Evolutionary conservation across 1,140 invertebrate species (phyloP).

Genomic region (Hycleus cichorii): DNA sequence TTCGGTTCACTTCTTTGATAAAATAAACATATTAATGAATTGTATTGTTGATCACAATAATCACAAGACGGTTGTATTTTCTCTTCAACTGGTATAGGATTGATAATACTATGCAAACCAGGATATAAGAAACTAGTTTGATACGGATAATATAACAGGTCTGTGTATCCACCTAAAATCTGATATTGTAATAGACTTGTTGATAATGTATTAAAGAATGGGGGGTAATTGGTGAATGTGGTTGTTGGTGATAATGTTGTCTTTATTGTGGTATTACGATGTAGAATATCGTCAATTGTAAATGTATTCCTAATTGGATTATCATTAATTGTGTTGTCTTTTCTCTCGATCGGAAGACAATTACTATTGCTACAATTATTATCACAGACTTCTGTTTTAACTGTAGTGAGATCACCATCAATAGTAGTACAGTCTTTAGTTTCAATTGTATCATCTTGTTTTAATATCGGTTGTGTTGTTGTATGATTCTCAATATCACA

Average conservation of each 20-base stretch:
- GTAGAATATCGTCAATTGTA: constrained; percentile 11
- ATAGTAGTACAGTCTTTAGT: constrained; percentile 20
- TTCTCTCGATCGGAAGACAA: constrained; percentile 1
- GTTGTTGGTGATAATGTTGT: neutral
- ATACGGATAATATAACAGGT: constrained; percentile 44
- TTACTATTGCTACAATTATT: constrained; percentile 18
- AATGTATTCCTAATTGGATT: neutral
- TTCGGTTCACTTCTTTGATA: constrained; percentile 43
- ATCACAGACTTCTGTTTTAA: constrained; percentile 23
- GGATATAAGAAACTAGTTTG: constrained; percentile 46
- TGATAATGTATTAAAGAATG: constrained; percentile 3
- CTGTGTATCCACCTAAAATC: constrained; percentile 20
- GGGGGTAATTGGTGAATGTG: constrained; percentile 1
- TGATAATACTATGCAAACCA: constrained; percentile 55
- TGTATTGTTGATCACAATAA: constrained; percentile 49
- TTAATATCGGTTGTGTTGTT: constrained; percentile 56
- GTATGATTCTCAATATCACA: constrained; percentile 62
- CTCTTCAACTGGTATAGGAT: constrained; percentile 33
- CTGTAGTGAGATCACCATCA: constrained; percentile 20
- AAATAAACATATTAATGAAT: constrained; percentile 47
- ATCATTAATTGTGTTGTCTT: neutral
- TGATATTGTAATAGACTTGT: constrained; percentile 2
- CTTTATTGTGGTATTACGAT: neutral
- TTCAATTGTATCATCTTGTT: constrained; percentile 28
- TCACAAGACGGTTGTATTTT: constrained; percentile 38